A percentile compares a stretch with the other conserved stretches of the same genome.
Conservation (phyloP, 2,888 invertebrate species). For the Drosophila leonis region DNA sequence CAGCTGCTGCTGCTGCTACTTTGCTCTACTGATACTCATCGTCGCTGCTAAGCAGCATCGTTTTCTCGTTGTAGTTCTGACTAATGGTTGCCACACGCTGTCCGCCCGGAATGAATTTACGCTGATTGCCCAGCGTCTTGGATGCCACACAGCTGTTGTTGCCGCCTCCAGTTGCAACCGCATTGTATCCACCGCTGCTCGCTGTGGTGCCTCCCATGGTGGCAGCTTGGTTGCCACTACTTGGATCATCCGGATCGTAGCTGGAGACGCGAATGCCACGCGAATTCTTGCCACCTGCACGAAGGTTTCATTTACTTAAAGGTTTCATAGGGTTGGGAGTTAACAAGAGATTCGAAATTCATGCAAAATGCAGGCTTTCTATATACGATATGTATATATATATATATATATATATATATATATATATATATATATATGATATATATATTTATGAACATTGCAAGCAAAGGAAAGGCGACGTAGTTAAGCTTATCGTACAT, state of each 20-base stretch:
- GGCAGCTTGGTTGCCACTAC: slow-evolving; percentile 39
- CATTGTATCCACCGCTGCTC: slow-evolving; percentile 82
- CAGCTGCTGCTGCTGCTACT: neutral
- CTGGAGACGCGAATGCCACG: slow-evolving; percentile 89
- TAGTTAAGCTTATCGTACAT: slow-evolving; percentile 74
- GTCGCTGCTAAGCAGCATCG: slow-evolving; percentile 97
- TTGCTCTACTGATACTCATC: slow-evolving; percentile 93
- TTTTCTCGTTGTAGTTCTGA: slow-evolving; percentile 97
- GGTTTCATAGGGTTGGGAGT: slow-evolving; percentile 8
- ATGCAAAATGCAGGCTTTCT: slow-evolving; percentile 39
- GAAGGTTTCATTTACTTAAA: slow-evolving; percentile 50
- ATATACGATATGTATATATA: neutral
- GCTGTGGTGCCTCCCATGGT: slow-evolving; percentile 50
- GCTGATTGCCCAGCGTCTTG: slow-evolving; percentile 85
- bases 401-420: neutral
- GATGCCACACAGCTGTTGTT: slow-evolving; percentile 85
- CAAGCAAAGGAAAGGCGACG: slow-evolving; percentile 44
- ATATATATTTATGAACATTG: slow-evolving; percentile 7
- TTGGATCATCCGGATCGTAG: slow-evolving; percentile 90
- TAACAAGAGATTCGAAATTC: slow-evolving; percentile 24
- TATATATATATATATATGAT: neutral
- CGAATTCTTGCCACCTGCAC: slow-evolving; percentile 88
- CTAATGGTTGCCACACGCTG: slow-evolving; percentile 92
- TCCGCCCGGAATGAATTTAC: slow-evolving; percentile 88
- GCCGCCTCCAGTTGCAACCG: slow-evolving; percentile 67